These are phyloP conservation scores for Lucilia sericata DNA, from an alignment of 1,140 invertebrate species.

Conservation along the genomic window DNA sequence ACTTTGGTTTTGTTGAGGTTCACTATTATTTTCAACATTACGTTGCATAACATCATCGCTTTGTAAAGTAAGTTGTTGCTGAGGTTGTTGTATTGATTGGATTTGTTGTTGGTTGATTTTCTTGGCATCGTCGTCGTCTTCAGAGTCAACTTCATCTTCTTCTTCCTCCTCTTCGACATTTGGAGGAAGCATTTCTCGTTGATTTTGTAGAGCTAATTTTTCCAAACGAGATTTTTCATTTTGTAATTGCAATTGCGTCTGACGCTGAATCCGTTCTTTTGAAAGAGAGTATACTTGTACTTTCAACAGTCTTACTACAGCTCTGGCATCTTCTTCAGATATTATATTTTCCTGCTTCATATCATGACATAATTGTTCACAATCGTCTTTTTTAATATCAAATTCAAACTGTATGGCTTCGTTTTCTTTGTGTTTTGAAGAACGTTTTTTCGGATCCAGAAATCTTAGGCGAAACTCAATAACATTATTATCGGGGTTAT, in stretches of 20 bases:
- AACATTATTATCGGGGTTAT: constrained; percentile 70
- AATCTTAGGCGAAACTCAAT: constrained; percentile 94
- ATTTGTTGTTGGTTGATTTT: constrained; percentile 54
- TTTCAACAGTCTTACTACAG: constrained; percentile 88
- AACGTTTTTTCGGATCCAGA: constrained; percentile 94
- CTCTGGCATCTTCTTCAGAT: constrained; percentile 89
- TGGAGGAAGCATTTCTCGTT: constrained; percentile 73
- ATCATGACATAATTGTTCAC: constrained; percentile 95
- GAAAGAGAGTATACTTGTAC: constrained; percentile 65
- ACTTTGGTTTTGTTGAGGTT: constrained; percentile 24
- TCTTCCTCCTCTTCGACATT: constrained; percentile 64
- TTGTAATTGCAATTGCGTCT: constrained; percentile 69
- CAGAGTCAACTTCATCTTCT: constrained; percentile 59
- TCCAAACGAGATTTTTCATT: constrained; percentile 68
- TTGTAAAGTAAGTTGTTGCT: constrained; percentile 39
- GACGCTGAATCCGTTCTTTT: constrained; percentile 72
- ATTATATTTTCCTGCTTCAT: constrained; percentile 94
- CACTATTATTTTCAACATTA: constrained; percentile 3
- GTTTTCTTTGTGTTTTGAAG: constrained; percentile 90
- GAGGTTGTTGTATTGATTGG: constrained; percentile 53
- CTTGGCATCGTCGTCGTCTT: constrained; percentile 61
- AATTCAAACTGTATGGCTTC: constrained; percentile 99
- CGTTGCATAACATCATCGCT: neutral
- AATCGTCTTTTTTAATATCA: constrained; percentile 91
- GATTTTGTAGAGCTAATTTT: constrained; percentile 70